Evolutionary conservation across 2,113 vertebrate genomes (phyloP).

Genomic region (Dipodomys spectabilis): DNA sequence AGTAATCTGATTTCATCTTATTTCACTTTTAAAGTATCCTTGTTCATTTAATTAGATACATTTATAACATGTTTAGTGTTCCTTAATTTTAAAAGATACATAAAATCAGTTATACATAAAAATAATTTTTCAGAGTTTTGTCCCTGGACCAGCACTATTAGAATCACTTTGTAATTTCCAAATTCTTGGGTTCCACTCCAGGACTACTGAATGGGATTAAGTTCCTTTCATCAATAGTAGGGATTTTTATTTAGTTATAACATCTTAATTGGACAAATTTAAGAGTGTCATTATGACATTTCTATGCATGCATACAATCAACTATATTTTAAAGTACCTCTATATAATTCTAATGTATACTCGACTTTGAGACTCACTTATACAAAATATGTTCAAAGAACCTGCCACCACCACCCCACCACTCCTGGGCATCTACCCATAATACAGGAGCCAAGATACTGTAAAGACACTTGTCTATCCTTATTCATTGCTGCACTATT

Average conservation of each 20-base stretch:
- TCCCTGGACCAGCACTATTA: background rate
- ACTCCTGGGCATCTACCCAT: no score
- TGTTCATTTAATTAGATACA: background rate
- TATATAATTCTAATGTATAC: background rate
- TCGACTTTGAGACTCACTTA: background rate
- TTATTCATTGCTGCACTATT: no score
- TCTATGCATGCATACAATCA: no score
- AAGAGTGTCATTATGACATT: no score
- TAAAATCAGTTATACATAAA: background rate
- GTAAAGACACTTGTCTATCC: no score
- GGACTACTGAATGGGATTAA: background rate
- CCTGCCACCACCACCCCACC: no score
- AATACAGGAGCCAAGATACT: background rate
- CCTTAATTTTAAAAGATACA: background rate
- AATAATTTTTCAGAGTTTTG: background rate
- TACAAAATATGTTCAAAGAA: background rate
- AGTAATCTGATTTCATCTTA: background rate
- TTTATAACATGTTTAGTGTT: background rate
- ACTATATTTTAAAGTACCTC: background rate
- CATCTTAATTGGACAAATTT: no score
- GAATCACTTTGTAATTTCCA: background rate
- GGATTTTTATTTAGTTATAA: no score
- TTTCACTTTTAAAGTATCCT: conserved; percentile 2
- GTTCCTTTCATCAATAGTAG: background rate
- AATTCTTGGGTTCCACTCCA: background rate